These are phyloP conservation scores for Panzeria rudis DNA, from an alignment of 2,888 invertebrate species.

Conservation along the genomic window DNA sequence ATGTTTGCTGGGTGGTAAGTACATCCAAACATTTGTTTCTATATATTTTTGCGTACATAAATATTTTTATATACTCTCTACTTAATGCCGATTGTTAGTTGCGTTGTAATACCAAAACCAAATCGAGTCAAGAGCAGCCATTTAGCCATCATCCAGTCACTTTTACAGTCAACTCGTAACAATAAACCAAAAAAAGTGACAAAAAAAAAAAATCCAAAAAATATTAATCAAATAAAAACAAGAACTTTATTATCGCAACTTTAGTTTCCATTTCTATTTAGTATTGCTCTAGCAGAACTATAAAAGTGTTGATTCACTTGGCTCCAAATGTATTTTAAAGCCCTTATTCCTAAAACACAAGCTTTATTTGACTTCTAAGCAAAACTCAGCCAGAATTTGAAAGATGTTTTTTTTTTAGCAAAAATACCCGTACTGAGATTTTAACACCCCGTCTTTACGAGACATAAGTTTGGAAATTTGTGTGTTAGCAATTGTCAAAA, in stretches of 20 bases:
- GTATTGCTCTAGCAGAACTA: not conserved
- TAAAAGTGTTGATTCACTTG: conserved; percentile 13
- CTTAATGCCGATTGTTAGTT: conserved; percentile 4
- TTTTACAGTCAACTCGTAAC: conserved; percentile 43
- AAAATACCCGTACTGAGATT: no score
- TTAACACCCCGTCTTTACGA: no score
- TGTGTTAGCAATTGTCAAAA: no score
- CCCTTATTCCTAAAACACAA: not conserved
- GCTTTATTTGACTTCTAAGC: no score
- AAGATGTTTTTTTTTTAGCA: no score
- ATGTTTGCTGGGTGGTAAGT: no score
- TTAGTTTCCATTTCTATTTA: conserved; percentile 19
- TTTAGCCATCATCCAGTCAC: conserved; percentile 55
- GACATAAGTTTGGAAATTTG: no score
- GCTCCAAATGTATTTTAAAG: not conserved
- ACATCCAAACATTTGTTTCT: conserved; percentile 24
- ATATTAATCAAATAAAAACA: conserved; percentile 4
- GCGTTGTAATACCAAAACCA: conserved; percentile 68
- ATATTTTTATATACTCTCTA: conserved; percentile 20
- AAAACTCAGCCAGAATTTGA: no score
- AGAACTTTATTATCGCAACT: conserved; percentile 10
- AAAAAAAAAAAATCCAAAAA: conserved; percentile 31
- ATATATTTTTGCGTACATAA: not conserved
- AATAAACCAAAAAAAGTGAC: conserved; percentile 43
- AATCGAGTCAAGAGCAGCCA: conserved; percentile 76